phyloP scores from a whole-genome alignment of 2,888 invertebrate genomes.

The Thereva unica region DNA sequence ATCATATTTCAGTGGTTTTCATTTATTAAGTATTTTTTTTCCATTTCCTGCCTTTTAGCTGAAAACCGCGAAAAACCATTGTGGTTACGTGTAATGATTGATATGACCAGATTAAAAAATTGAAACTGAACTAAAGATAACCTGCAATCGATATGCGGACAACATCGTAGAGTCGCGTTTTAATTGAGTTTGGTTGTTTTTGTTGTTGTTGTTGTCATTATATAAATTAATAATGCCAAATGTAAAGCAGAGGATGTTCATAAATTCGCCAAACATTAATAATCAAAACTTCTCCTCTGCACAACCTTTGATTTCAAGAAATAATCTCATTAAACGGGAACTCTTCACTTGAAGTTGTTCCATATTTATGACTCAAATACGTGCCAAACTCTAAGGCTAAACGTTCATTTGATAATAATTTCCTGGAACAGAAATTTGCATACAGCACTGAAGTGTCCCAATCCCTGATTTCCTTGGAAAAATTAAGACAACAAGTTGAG shows the following conservation, averaged over 20 bases:
- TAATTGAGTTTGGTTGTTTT: no score
- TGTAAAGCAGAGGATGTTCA: conserved; percentile 25
- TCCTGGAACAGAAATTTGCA: conserved; percentile 27
- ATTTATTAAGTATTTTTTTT: conserved; percentile 35
- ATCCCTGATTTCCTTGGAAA: conserved; percentile 24
- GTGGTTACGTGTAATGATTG: conserved; percentile 29
- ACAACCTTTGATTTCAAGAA: conserved; percentile 4
- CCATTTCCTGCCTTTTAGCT: conserved; percentile 34
- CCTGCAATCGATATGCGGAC: conserved; percentile 1
- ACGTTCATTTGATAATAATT: conserved; percentile 36
- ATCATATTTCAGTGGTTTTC: conserved; percentile 14
- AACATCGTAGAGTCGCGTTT: no score
- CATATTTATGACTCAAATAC: conserved; percentile 36
- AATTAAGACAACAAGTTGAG: conserved; percentile 24
- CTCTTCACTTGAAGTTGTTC: conserved; percentile 31
- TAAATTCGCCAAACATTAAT: not conserved
- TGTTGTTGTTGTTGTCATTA: no score
- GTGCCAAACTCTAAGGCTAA: conserved; percentile 29
- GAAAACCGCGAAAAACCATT: conserved; percentile 35
- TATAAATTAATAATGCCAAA: no score
- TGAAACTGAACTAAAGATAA: conserved; percentile 13
- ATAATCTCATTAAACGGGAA: conserved; percentile 33
- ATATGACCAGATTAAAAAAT: conserved; percentile 28
- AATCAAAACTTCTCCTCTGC: not conserved
- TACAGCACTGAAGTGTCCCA: not conserved